These are phyloP conservation scores for Hipposideros larvatus DNA, from an alignment of 2,797 vertebrate genomes.

Conservation along the genomic window DNA sequence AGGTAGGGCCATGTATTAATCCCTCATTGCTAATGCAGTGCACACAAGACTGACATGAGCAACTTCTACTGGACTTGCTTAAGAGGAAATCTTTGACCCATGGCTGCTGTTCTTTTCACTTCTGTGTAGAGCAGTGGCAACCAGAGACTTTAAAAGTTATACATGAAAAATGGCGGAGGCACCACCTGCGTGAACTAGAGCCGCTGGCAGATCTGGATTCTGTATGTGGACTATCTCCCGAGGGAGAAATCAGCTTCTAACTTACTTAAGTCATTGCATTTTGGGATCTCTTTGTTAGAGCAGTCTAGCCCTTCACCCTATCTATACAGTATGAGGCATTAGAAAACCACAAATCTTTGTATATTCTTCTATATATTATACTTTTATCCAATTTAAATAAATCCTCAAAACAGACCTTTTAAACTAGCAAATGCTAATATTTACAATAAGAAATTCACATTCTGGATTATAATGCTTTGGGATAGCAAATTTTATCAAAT, in stretches of 20 bases:
- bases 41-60: neutral
- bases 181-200: neutral
- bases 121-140: neutral
- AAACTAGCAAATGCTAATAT: constrained; percentile 77
- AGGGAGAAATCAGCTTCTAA: neutral
- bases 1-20: neutral
- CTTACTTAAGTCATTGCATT: neutral
- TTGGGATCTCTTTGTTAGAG: neutral
- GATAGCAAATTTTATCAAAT: neutral
- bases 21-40: neutral
- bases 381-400: constrained; percentile 78
- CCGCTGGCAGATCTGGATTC: neutral
- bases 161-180: neutral
- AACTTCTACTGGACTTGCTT: neutral
- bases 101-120: neutral
- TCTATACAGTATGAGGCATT: constrained; percentile 52
- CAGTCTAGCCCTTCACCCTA: neutral
- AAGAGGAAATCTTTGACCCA: neutral
- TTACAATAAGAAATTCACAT: constrained; percentile 77
- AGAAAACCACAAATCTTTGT: constrained; percentile 67
- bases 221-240: neutral
- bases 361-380: constrained; percentile 63
- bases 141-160: neutral
- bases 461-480: constrained; percentile 64
- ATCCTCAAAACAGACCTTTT: constrained; percentile 76